phyloP scores from a whole-genome alignment of 2,113 vertebrate genomes.

The Protomyctophum bolini region DNA sequence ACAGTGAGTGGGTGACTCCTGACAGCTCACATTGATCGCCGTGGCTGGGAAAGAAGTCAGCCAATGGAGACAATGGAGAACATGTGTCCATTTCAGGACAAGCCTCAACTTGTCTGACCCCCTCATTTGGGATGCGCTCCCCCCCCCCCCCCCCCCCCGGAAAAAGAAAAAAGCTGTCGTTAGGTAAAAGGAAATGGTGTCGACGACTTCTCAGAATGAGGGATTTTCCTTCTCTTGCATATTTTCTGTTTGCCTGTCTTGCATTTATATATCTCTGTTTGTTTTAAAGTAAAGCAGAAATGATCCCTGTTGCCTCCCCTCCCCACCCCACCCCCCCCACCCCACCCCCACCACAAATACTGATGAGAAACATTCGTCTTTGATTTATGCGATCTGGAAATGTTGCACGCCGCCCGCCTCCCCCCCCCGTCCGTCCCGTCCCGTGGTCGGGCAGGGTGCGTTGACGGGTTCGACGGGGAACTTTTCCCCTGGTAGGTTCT shows the following conservation, averaged over 20 bases:
- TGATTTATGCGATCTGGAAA: conserved; percentile 36
- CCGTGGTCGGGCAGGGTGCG: conserved; percentile 7
- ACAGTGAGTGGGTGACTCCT: conserved; percentile 78
- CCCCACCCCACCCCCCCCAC: no score
- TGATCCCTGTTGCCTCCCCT: conserved; percentile 29
- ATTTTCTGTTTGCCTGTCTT: conserved; percentile 27
- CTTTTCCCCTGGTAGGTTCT: conserved; percentile 35
- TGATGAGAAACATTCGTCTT: conserved; percentile 54
- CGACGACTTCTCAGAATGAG: conserved; percentile 35
- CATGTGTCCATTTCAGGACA: conserved; percentile 76
- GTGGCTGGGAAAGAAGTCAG: conserved; percentile 70
- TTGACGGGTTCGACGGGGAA: conserved; percentile 29
- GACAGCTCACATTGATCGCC: conserved; percentile 76
- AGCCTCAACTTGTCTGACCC: conserved; percentile 74
- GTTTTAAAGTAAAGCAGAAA: conserved; percentile 38
- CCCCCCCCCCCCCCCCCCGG: conserved; percentile 2
- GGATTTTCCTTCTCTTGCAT: conserved; percentile 23
- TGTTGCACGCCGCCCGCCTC: conserved; percentile 16
- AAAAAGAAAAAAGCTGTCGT: conserved; percentile 32
- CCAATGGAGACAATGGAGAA: conserved; percentile 70
- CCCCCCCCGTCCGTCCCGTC: no score
- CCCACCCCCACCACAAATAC: background rate
- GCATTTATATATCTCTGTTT: background rate
- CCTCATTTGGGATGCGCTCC: conserved; percentile 58
- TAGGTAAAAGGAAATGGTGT: conserved; percentile 33